These are phyloP conservation scores for Chloroceryle amazona DNA, from an alignment of 2,797 vertebrate genomes.

Conservation along the genomic window DNA sequence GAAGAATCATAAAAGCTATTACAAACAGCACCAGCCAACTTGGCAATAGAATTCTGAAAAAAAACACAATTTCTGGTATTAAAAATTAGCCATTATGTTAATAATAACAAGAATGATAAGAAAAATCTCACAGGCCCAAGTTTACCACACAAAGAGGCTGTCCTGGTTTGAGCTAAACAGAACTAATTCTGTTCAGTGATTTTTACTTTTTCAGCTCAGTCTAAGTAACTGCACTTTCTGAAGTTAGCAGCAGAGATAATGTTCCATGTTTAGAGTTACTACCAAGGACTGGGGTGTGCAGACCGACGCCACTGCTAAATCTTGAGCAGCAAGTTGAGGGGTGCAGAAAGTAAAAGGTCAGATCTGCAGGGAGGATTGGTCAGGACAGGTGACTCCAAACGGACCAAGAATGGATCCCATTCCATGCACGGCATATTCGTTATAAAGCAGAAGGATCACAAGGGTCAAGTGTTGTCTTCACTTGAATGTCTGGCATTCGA, in stretches of 20 bases:
- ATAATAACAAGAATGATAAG: neutral
- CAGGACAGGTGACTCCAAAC: neutral
- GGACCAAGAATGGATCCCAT: neutral
- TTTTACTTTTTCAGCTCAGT: neutral
- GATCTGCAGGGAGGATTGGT: neutral
- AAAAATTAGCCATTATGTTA: neutral
- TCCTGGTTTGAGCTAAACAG: neutral
- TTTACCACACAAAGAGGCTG: neutral
- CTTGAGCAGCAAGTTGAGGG: neutral
- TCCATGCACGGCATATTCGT: neutral
- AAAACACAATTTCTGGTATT: neutral
- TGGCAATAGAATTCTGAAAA: neutral
- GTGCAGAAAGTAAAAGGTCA: neutral
- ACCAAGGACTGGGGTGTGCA: neutral
- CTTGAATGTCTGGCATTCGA: neutral
- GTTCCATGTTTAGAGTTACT: neutral
- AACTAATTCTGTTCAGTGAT: neutral
- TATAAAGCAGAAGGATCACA: neutral
- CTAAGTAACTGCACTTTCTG: neutral
- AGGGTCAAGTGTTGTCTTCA: neutral
- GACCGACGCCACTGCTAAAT: neutral
- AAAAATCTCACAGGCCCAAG: rapidly evolving
- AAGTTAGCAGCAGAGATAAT: neutral
- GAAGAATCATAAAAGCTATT: neutral
- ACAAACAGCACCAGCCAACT: neutral